Conservation (phyloP, 2,888 invertebrate species). For the Amblyjoppa fuscipennis region DNA sequence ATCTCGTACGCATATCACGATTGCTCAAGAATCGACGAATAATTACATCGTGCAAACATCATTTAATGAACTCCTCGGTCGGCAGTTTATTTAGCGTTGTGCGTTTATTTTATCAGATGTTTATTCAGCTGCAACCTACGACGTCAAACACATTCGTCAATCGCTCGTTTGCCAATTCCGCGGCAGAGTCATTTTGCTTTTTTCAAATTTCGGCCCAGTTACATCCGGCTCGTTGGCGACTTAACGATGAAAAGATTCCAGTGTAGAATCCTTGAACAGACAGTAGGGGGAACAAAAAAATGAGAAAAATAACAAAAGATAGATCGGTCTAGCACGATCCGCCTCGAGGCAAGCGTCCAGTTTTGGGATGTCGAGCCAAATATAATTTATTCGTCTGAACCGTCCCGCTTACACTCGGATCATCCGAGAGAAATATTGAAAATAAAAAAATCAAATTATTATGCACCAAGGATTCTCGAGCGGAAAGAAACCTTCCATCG, state of each 20-base stretch:
- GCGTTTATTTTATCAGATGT: background rate
- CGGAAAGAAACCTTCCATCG: background rate
- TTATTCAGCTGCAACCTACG: background rate
- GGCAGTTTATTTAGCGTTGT: background rate
- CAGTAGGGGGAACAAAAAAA: background rate
- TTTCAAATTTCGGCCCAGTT: too few relatives aligned
- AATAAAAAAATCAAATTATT: background rate
- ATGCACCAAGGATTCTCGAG: background rate
- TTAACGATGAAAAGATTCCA: background rate
- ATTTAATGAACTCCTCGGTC: background rate
- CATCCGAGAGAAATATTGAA: background rate
- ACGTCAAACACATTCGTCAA: background rate
- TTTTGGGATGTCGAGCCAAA: background rate
- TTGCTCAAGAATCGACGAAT: background rate
- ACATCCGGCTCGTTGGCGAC: background rate
- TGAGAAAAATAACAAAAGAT: background rate
- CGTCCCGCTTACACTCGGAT: background rate
- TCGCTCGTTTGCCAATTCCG: too few relatives aligned
- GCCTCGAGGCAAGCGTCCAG: background rate
- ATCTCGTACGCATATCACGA: background rate
- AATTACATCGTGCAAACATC: background rate
- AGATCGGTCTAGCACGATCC: conserved; percentile 1
- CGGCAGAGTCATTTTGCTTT: too few relatives aligned
- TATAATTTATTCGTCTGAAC: conserved; percentile 32
- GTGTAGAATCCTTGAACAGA: background rate